These are phyloP conservation scores for Pasiphila rectangulata DNA, from an alignment of 2,888 invertebrate genomes.

Conservation along the genomic window DNA sequence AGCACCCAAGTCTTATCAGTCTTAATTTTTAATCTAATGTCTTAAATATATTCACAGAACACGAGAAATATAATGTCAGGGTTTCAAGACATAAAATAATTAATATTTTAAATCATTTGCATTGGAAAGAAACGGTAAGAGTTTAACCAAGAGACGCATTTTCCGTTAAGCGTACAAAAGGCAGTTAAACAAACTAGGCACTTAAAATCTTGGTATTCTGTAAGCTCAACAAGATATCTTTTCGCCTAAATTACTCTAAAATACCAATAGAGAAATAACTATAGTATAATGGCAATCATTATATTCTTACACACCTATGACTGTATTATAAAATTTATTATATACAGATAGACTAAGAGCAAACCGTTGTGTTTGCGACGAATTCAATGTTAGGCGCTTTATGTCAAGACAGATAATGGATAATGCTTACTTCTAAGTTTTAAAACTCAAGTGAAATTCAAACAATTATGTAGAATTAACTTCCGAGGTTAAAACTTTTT, in stretches of 20 bases:
- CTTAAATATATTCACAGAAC: conserved; percentile 16
- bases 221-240: background rate
- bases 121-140: background rate
- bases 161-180: background rate
- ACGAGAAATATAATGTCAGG: conserved; percentile 6
- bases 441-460: too few species aligned
- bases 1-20: conserved; percentile 60
- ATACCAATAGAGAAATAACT: background rate
- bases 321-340: background rate
- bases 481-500: too few species aligned
- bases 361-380: background rate
- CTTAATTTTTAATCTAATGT: conserved; percentile 46
- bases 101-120: background rate
- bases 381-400: background rate
- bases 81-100: background rate
- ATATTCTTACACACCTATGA: background rate
- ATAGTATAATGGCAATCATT: background rate
- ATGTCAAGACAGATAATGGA: background rate
- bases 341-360: background rate
- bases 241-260: background rate
- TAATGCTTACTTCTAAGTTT: too few species aligned
- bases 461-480: too few species aligned
- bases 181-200: background rate
- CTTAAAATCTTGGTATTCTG: background rate
- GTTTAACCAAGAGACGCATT: too few species aligned